These are phyloP conservation scores for Taphrorychus bicolor DNA, from an alignment of 2,888 invertebrate species.

Conservation along the genomic window DNA sequence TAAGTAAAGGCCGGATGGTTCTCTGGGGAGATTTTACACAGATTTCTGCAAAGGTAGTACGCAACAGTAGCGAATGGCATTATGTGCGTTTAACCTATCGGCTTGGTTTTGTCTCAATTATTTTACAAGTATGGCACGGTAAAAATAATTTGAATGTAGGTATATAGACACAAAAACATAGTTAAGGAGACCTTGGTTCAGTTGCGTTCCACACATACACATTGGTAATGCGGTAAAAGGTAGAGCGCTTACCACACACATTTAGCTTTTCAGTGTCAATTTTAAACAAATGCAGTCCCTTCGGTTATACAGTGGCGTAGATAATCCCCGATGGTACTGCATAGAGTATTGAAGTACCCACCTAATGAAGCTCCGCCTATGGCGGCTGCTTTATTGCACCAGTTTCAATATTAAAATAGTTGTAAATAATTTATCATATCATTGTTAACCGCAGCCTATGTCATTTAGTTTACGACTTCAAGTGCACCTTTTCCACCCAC, in stretches of 20 bases:
- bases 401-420: not conserved
- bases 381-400: constrained; percentile 1
- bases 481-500: constrained; percentile 1
- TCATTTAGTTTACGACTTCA: not conserved
- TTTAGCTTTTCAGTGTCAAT: constrained; percentile 53
- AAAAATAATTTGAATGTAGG: constrained; percentile 56
- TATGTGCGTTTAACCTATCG: constrained; percentile 5
- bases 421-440: constrained; percentile 3
- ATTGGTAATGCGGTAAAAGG: constrained; percentile 48
- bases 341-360: too few relatives aligned
- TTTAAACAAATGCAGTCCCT: constrained; percentile 45
- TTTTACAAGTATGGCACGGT: constrained; percentile 45
- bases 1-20: not conserved
- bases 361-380: too few relatives aligned
- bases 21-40: constrained; percentile 20
- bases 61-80: constrained; percentile 6
- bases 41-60: constrained; percentile 1
- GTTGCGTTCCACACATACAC: constrained; percentile 44
- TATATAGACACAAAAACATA: constrained; percentile 40
- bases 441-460: not conserved
- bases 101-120: constrained; percentile 33
- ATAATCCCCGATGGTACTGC: too few relatives aligned
- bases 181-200: constrained; percentile 47
- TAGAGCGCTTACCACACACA: constrained; percentile 49
- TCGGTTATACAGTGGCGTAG: constrained; percentile 39